A percentile compares a stretch with the other conserved stretches of the same genome.
These are phyloP conservation scores for Coelopa frigida DNA, from an alignment of 1,140 invertebrate genomes.

Conservation along the genomic window DNA sequence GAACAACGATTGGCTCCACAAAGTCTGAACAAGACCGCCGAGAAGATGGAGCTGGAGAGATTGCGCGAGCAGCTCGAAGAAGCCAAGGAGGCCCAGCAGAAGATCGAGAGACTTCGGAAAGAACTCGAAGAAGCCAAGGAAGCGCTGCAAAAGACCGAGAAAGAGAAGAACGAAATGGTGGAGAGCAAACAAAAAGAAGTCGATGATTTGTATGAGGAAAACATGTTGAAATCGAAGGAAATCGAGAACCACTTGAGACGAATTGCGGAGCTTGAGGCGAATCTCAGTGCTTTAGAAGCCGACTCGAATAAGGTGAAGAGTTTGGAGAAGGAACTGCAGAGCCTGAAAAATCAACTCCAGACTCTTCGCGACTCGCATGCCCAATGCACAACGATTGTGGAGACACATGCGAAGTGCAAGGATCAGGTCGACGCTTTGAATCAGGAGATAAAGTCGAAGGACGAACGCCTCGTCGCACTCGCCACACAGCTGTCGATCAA, in stretches of 20 bases:
- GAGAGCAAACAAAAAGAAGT: constrained; percentile 32
- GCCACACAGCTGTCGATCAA: constrained; percentile 18
- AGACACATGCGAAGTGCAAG: constrained; percentile 28
- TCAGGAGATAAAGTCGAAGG: constrained; percentile 24
- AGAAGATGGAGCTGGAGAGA: neutral
- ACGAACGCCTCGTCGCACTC: constrained; percentile 18
- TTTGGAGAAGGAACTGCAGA: constrained; percentile 25
- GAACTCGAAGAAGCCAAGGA: constrained; percentile 12
- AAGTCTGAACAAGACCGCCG: constrained; percentile 11
- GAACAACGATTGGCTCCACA: constrained; percentile 17
- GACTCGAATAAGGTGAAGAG: constrained; percentile 29
- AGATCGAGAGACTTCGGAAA: neutral
- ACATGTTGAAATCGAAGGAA: constrained; percentile 21
- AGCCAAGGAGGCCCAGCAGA: constrained; percentile 6
- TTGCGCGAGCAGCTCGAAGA: neutral
- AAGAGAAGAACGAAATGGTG: constrained; percentile 25
- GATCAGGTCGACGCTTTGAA: constrained; percentile 28
- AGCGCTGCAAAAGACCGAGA: constrained; percentile 21
- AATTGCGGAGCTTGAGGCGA: constrained; percentile 22
- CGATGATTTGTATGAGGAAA: constrained; percentile 24
- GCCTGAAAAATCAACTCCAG: too few species aligned
- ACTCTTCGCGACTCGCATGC: too few species aligned
- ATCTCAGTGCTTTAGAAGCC: constrained; percentile 21
- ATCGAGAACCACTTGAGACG: constrained; percentile 24
- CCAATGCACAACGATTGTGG: too few species aligned